Percentiles rank a stretch among this genome's conserved stretches.
These are phyloP conservation scores for Regulus satrapa DNA, from an alignment of 2,113 vertebrate genomes.

Conservation along the genomic window DNA sequence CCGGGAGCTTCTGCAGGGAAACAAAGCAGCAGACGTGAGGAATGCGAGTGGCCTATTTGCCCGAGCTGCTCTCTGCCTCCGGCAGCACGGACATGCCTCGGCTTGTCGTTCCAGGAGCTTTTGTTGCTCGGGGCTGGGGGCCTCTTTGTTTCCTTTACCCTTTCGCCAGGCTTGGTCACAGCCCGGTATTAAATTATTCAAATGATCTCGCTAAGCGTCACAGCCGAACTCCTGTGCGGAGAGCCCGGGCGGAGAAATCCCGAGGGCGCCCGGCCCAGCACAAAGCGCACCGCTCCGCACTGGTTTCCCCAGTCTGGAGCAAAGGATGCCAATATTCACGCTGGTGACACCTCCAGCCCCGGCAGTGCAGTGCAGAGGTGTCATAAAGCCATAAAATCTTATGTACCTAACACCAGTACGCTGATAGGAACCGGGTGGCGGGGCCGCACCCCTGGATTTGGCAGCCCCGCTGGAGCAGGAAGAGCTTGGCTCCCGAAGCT, in stretches of 20 bases:
- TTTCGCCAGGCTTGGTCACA: conserved; percentile 44
- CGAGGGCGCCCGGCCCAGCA: neutral
- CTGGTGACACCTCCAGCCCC: neutral
- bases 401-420: neutral
- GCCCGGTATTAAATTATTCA: conserved; percentile 57
- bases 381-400: neutral
- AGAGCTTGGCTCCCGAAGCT: fast-evolving
- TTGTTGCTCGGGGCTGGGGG: conserved; percentile 57
- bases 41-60: conserved; percentile 49
- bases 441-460: neutral
- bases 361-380: neutral
- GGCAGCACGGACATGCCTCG: conserved; percentile 22
- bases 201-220: neutral
- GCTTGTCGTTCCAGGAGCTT: conserved; percentile 47
- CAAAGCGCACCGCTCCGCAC: neutral
- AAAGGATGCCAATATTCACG: neutral
- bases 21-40: conserved; percentile 60
- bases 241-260: neutral
- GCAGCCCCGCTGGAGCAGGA: neutral
- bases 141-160: conserved; percentile 60
- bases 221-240: neutral
- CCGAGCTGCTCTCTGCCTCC: conserved; percentile 7
- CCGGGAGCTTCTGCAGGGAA: conserved; percentile 5
- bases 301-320: fast-evolving
- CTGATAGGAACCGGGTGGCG: neutral